Percentiles rank a stretch among this genome's conserved stretches.
phyloP scores from a whole-genome alignment of 2,888 invertebrate genomes.

The Dynastes maya region DNA sequence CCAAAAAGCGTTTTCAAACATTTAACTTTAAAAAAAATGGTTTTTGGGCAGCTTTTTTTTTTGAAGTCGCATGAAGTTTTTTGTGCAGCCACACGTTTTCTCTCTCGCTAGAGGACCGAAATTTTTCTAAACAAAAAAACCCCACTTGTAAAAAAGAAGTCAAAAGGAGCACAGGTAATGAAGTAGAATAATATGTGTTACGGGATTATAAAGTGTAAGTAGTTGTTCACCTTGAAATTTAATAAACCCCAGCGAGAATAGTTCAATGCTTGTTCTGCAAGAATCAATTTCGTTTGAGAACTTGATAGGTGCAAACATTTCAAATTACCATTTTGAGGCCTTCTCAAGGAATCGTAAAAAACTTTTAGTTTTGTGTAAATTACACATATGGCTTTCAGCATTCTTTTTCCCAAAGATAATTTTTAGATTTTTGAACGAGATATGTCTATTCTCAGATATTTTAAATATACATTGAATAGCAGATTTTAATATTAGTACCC shows the following conservation, averaged over 20 bases:
- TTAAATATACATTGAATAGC: too few relatives aligned
- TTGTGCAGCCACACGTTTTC: too few relatives aligned
- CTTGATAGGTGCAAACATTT: conserved; percentile 20
- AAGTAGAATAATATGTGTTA: too few relatives aligned
- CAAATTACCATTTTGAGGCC: conserved; percentile 34
- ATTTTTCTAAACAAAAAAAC: not conserved
- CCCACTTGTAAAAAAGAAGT: too few relatives aligned
- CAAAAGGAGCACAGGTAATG: conserved; percentile 8
- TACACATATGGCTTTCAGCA: not conserved
- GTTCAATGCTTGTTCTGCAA: conserved; percentile 20
- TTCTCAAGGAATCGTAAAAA: too few relatives aligned
- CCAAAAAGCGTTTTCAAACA: too few relatives aligned
- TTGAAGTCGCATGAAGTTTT: too few relatives aligned
- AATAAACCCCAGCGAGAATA: conserved; percentile 16
- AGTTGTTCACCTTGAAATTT: conserved; percentile 38
- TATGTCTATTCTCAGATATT: not conserved
- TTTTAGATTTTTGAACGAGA: not conserved
- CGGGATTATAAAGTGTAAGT: conserved; percentile 31
- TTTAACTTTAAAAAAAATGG: too few relatives aligned
- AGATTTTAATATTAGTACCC: not conserved
- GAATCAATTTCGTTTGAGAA: conserved; percentile 23
- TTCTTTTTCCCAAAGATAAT: not conserved
- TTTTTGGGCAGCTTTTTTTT: too few relatives aligned
- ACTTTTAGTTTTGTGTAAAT: conserved; percentile 10
- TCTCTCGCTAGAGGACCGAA: not conserved